These are phyloP conservation scores for Erinaceus europaeus DNA, from an alignment of 2,113 vertebrate genomes.

Conservation along the genomic window DNA sequence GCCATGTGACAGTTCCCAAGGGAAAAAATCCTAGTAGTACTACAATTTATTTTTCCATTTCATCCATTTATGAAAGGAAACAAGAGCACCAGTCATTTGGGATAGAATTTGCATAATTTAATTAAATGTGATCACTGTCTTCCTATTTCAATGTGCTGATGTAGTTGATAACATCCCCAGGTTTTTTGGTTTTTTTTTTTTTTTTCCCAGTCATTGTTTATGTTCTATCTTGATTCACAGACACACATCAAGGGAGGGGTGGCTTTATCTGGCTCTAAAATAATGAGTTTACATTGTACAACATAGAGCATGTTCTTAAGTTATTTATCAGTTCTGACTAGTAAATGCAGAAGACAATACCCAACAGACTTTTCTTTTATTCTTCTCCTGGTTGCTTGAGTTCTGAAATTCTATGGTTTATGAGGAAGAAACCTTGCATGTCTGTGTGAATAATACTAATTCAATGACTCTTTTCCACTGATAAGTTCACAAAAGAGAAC, in stretches of 20 bases:
- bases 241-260: background rate
- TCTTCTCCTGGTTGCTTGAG: background rate
- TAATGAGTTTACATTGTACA: background rate
- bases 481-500: background rate
- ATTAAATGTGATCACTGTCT: constrained; percentile 57
- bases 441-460: background rate
- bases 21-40: constrained; percentile 14
- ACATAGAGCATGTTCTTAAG: background rate
- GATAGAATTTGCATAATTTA: constrained; percentile 69
- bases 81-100: constrained; percentile 44
- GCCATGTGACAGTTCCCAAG: constrained; percentile 23
- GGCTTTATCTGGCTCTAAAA: background rate
- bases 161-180: constrained; percentile 1
- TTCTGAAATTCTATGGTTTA: background rate
- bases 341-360: background rate
- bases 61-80: constrained; percentile 59
- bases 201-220: constrained; percentile 9
- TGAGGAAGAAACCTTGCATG: background rate
- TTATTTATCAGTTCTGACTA: background rate
- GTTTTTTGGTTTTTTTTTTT: no score
- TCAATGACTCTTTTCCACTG: background rate
- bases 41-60: constrained; percentile 66
- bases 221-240: background rate
- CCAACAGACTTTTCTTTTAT: background rate
- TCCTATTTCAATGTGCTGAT: constrained; percentile 34